Base-by-base conservation (phyloP, 2,113 vertebrate genomes). In the Pelecanus crispus region DNA sequence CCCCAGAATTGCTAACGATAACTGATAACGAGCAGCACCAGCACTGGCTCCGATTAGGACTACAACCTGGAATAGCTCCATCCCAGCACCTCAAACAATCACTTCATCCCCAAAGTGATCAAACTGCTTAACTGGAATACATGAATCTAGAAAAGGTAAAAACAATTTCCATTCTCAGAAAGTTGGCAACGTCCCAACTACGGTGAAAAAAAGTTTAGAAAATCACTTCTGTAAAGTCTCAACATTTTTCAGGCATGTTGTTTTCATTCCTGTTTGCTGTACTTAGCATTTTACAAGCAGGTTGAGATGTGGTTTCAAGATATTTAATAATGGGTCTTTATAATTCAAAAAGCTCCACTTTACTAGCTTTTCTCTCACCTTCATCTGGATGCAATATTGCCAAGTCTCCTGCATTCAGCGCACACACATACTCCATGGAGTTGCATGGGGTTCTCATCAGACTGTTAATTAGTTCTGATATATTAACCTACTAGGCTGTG, bases 401-500 rank as follows among this genome's bases (percentile, higher is more conserved):
- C 16, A 71, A n/a, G 40, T 68, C 58, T 89, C 36, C 61, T 81
- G 49, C 66, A 55, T 68, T 90, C 66, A 88, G 55, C 2, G 6
- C 63, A 74, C 84, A 84, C 10, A 17, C 17, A 4, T 21, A 65
- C 20, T 73, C 55, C 75, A 73, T 4, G 13, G 53, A 91, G 53
- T 42, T 81, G 36, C 55, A 71, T 20, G 45, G 25, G 25, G 10
- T 38, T 92, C 71, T 90, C 63, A 83, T 88, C 88, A 83, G 81
- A 61, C 47, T 92, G 58, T 83, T 95, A 94, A 95, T 96, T 93
- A 90, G 50, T 59, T 92, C 50, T 94, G 55, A 92, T 86, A 73
- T 78, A 93, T 94, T 92, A 86, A 86, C 67, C 25, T 61, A 67
- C 59, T 20, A 86, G 90, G 63, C 50, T 88, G 61, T 86, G 88